A percentile compares a stretch with the other conserved stretches of the same genome.
Evolutionary conservation across 2,888 invertebrate species (phyloP).

Genomic region (Stictocephala bisonia): DNA sequence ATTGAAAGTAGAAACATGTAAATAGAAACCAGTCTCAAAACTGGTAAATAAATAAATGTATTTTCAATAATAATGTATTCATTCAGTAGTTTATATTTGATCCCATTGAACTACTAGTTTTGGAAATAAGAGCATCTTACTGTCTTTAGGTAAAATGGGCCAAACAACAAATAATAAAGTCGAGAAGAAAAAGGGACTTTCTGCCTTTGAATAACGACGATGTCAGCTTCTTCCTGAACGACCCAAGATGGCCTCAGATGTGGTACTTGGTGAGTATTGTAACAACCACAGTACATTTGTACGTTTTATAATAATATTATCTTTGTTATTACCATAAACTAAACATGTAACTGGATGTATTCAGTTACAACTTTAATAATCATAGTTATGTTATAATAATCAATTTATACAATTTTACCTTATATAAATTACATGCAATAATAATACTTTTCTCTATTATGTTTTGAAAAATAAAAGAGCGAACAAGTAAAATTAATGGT

Average conservation of each 20-base stretch:
- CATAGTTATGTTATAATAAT: too few relatives aligned
- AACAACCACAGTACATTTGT: too few relatives aligned
- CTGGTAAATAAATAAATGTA: neutral
- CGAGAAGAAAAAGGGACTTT: constrained; percentile 84
- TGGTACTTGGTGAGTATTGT: constrained; percentile 92
- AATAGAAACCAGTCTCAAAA: too few relatives aligned
- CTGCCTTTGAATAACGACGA: constrained; percentile 65
- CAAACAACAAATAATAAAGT: constrained; percentile 82
- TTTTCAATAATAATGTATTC: neutral
- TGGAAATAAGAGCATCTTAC: constrained; percentile 23
- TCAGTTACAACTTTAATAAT: too few relatives aligned
- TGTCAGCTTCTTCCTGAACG: constrained; percentile 73
- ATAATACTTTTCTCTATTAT: too few relatives aligned
- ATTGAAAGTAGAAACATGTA: too few relatives aligned
- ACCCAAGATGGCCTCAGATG: constrained; percentile 95
- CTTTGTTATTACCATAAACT: too few relatives aligned
- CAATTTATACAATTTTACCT: too few relatives aligned
- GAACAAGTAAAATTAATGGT: neutral
- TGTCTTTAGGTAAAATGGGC: constrained; percentile 73
- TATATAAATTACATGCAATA: too few relatives aligned
- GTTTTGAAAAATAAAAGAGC: too few relatives aligned
- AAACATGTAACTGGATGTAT: too few relatives aligned
- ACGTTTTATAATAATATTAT: too few relatives aligned
- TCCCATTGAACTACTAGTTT: neutral
- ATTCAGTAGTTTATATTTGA: neutral